Base-by-base conservation (phyloP, 2,888 invertebrate species). In the Euzophera pinguis region DNA sequence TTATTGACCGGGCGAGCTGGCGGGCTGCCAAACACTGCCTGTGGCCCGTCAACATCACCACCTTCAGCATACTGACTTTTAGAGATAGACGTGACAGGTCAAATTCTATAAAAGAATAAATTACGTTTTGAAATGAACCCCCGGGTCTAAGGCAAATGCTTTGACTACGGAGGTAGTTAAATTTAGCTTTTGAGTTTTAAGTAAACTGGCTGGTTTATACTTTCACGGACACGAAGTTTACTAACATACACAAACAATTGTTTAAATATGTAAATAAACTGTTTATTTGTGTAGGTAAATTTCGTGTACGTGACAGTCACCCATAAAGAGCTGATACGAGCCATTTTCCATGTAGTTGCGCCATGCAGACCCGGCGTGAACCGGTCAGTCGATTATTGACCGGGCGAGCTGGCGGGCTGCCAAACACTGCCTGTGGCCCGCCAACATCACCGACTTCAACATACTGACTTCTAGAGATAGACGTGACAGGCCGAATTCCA, bases 1-100 rank as follows among this genome's bases (percentile, higher is more conserved):
- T 41, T 41, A 41, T 41, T 41, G 41, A 41, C 17, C 41, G 41
- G 17, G 16, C 5, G 38, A 3, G 22, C 17, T 41, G 41, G 41
- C 41, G 16, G 16, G 10, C 41, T 16, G 41, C 41, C 41, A 41
- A 41, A 41, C 41, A 41, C 17, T 41, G 38, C 38, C 38, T 39
- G 16, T 16, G 38, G 38, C 14, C 38, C 38, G 9, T 14, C 22
- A 3, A 22, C 22, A 41, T 41, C 41, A 17, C 17, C n/a, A 41
- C 41, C 41, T 41, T 17, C 1, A 22, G 32, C 7, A 32, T 32
- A 32, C 8, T 6, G 32, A 32, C 32, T 10, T 32, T 8, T 32
- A 10, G 8, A 32, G 10, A 9, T 32, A 5, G 22, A 22, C 3
- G 22, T 5, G 22, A 22, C 22, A 22, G n/a, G 22, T 22, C 22